Evolutionary conservation across 2,113 vertebrate species (phyloP).

Genomic region (Heloderma charlesbogerti): DNA sequence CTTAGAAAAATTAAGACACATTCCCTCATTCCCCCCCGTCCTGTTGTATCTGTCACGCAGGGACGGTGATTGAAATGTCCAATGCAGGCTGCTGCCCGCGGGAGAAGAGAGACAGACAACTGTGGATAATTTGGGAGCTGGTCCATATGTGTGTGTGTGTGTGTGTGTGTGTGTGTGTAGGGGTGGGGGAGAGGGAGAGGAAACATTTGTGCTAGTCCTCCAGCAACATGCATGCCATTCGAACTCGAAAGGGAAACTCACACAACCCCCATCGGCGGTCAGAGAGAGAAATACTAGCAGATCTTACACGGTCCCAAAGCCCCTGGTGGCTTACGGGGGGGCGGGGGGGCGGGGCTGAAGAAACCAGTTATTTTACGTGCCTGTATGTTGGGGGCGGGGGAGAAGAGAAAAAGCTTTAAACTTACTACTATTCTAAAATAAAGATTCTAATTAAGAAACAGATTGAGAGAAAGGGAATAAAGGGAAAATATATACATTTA

Average conservation of each 20-base stretch:
- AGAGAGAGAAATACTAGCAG: neutral
- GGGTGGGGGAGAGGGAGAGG: neutral
- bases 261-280: neutral
- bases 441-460: neutral
- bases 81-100: neutral
- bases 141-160: neutral
- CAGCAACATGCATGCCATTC: neutral
- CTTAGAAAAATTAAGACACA: neutral
- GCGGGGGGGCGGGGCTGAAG: neutral
- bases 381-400: neutral
- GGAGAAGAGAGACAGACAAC: neutral
- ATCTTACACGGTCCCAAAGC: neutral
- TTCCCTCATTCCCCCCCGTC: neutral
- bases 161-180: no score
- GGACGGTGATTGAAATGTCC: neutral
- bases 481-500: neutral
- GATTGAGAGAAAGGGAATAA: neutral
- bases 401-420: neutral
- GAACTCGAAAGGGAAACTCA: neutral
- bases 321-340: neutral
- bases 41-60: neutral
- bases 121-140: neutral
- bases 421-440: neutral
- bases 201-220: neutral
- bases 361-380: neutral